phyloP scores from a whole-genome alignment of 2,797 vertebrate species.

The Pelodytes ibericus region DNA sequence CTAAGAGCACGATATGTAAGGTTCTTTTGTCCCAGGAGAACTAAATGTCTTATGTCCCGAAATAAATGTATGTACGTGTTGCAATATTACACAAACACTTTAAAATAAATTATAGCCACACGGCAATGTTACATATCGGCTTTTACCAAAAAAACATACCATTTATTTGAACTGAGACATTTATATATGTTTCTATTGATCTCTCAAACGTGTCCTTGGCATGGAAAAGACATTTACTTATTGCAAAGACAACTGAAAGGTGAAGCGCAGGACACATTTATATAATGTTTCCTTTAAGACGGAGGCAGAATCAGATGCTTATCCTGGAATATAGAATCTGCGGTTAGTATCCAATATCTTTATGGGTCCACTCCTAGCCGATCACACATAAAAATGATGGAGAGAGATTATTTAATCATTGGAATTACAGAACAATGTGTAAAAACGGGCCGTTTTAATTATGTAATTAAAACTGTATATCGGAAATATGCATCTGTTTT shows the following conservation, averaged over 20 bases:
- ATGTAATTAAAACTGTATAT: slow-evolving; percentile 13
- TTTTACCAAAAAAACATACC: too few relatives aligned
- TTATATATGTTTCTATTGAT: not conserved
- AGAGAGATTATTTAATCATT: not conserved
- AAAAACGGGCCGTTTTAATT: slow-evolving; percentile 5
- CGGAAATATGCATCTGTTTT: slow-evolving; percentile 11
- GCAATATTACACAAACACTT: too few relatives aligned
- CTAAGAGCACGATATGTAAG: too few relatives aligned
- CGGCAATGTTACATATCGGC: too few relatives aligned
- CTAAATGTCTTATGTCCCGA: too few relatives aligned
- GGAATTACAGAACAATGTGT: slow-evolving; percentile 8
- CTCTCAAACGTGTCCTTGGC: too few relatives aligned
- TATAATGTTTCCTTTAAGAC: not conserved
- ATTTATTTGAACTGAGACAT: too few relatives aligned
- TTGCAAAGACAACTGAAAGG: not conserved
- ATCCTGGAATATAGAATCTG: not conserved
- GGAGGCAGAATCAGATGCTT: not conserved
- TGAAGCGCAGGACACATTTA: not conserved
- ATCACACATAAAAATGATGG: not conserved
- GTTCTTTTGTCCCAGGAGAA: too few relatives aligned
- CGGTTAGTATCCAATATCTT: not conserved
- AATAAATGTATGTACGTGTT: too few relatives aligned
- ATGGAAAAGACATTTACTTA: not conserved
- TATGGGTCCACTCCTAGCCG: not conserved
- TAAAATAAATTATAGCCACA: too few relatives aligned